A percentile compares a stretch with the other conserved stretches of the same genome.
These are phyloP conservation scores for Helicoverpa assulta DNA, from an alignment of 2,888 invertebrate species.

Conservation along the genomic window DNA sequence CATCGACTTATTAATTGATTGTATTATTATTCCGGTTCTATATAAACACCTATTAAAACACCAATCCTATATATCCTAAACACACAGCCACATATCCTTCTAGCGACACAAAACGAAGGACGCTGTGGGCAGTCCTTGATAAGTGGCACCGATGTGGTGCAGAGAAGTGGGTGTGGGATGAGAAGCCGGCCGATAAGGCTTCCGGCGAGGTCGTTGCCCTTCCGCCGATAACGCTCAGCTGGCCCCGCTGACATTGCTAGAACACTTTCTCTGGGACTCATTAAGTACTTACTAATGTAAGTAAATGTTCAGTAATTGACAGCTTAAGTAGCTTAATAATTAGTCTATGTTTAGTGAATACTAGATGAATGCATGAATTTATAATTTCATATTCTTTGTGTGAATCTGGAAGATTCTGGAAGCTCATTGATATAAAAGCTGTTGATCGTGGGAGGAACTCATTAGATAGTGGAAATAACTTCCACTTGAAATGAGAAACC, in stretches of 20 bases:
- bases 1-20: too few relatives aligned
- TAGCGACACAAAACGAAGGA: constrained; percentile 28
- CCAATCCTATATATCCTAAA: background rate
- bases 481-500: background rate
- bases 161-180: constrained; percentile 65
- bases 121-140: constrained; percentile 44
- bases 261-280: constrained; percentile 25
- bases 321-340: background rate
- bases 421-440: background rate
- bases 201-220: constrained; percentile 85
- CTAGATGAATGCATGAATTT: background rate
- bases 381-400: background rate
- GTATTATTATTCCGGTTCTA: too few relatives aligned
- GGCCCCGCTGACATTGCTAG: constrained; percentile 55
- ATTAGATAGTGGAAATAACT: background rate
- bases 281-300: background rate
- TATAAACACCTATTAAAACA: too few relatives aligned
- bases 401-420: background rate
- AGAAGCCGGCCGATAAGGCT: constrained; percentile 73
- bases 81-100: constrained; percentile 20
- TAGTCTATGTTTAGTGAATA: too few relatives aligned
- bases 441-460: background rate
- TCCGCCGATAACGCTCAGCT: constrained; percentile 84
- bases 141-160: constrained; percentile 37
- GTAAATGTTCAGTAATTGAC: background rate